phyloP scores from a whole-genome alignment of 2,888 invertebrate species.

The Drosophila diplacantha region DNA sequence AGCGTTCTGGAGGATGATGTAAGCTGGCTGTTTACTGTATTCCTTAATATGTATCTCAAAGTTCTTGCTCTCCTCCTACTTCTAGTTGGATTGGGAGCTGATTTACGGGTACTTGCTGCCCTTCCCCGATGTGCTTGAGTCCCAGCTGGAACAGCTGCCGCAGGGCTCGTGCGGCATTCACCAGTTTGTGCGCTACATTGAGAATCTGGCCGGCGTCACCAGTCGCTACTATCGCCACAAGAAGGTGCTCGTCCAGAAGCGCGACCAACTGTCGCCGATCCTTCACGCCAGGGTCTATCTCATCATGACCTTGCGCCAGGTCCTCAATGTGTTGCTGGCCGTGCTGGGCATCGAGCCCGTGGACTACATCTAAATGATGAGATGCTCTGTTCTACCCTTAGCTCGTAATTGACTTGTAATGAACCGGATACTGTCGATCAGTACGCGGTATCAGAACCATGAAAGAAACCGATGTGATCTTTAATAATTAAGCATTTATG shows the following conservation, averaged over 20 bases:
- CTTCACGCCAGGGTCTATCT: conserved; percentile 85
- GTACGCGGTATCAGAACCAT: not conserved
- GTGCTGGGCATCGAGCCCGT: conserved; percentile 84
- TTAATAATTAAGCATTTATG: not conserved
- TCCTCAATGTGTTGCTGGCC: conserved; percentile 82
- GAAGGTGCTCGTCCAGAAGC: conserved; percentile 85
- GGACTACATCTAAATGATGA: conserved; percentile 80
- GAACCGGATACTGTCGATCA: conserved; percentile 4
- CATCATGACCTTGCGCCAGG: conserved; percentile 81
- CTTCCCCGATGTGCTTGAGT: conserved; percentile 81
- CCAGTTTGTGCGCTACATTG: conserved; percentile 82
- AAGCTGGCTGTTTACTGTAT: conserved; percentile 31
- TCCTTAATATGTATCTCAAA: not conserved
- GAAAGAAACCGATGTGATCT: conserved; percentile 6
- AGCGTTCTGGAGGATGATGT: conserved; percentile 83
- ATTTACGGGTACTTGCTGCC: conserved; percentile 83
- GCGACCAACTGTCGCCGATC: conserved; percentile 82
- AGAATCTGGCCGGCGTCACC: conserved; percentile 82
- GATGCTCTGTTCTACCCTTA: not conserved
- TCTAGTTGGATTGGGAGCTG: conserved; percentile 87
- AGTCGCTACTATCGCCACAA: conserved; percentile 86
- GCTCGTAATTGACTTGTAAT: not conserved
- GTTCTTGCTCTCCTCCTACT: not conserved
- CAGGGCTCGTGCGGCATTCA: conserved; percentile 82
- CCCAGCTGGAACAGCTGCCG: conserved; percentile 79